Evolutionary conservation across 2,113 vertebrate species (phyloP), one percentile per base, ranked within the genome.

Genomic region (Chloroceryle aenea): DNA sequence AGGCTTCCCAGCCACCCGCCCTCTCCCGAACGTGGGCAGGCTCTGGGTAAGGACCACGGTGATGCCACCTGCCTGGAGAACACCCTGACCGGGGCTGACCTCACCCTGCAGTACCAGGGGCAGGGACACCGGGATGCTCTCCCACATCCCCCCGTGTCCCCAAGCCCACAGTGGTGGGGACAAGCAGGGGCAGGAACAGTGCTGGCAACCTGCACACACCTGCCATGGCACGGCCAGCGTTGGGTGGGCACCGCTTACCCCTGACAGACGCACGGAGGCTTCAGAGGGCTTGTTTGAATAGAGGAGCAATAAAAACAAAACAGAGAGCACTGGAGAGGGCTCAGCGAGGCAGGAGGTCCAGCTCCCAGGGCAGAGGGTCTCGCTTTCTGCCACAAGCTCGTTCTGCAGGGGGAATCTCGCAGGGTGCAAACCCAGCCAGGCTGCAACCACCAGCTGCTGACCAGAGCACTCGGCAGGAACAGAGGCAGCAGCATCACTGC

Each of bases 101-200:
- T 27, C 8, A 2, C 61, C 14, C 50, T 26, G 34, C 2, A 5
- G 26, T 4, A 15, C 29, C 2, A 0, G 15, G 16, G 34, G 19
- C 40, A 25, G 48, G 25, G 58, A 27, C 27, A 53, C 52, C 26
- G 14, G 52, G 26, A 26, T 55, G 55, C 42, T 42, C 21, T 36
- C 58, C n/a, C 1, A 2, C 34, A 48, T 3, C 72, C n/a, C 16
- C 0, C 0, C 1, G 5, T 17, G 30, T 30, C 53, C 73, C 55
- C 7, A 0, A 29, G 8, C 29, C 58, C 5, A 0, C 14, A 6
- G 48, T 1, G 0, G 8, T 0, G 4, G 55, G 43, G 20, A 76
- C 0, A 2, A 42, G 23, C 38, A 69, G 21, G 15, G 14, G 11
- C 47, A 27, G 34, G 34, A 42, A 17, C 0, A 32, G 25, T 47